phyloP scores from a whole-genome alignment of 2,888 invertebrate genomes.

The Aporophyla lueneburgensis region DNA sequence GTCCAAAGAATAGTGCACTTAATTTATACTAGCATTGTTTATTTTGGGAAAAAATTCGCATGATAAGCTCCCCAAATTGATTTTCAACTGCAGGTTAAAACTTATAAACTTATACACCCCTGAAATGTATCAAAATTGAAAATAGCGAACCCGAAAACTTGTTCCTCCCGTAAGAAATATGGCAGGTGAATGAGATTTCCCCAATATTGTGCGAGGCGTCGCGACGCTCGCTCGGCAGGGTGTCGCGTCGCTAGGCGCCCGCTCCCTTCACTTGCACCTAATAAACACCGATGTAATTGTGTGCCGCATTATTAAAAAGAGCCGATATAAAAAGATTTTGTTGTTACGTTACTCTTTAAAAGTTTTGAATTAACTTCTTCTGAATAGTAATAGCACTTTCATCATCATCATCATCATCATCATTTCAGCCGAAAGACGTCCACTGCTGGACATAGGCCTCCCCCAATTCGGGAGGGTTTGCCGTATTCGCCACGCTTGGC shows the following conservation, averaged over 20 bases:
- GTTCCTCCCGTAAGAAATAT: slow-evolving; percentile 50
- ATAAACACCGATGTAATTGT: slow-evolving; percentile 73
- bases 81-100: slow-evolving; percentile 5
- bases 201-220: slow-evolving; percentile 59
- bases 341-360: not conserved
- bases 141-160: slow-evolving; percentile 35
- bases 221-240: slow-evolving; percentile 61
- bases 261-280: slow-evolving; percentile 69
- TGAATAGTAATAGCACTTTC: not conserved
- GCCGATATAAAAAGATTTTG: not conserved
- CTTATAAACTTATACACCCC: not conserved
- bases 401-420: no score
- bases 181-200: slow-evolving; percentile 66
- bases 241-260: slow-evolving; percentile 78
- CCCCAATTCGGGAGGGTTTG: no score
- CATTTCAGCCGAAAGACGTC: no score
- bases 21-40: not conserved
- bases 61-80: not conserved
- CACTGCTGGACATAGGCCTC: no score
- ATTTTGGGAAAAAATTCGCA: not conserved
- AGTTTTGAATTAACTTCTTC: no score
- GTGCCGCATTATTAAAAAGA: slow-evolving; percentile 57
- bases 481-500: no score
- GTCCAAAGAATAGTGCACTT: no score
- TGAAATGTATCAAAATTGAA: slow-evolving; percentile 33